A percentile compares a stretch with the other conserved stretches of the same genome.
phyloP scores from a whole-genome alignment of 2,888 invertebrate species.

The Meta bourneti region DNA sequence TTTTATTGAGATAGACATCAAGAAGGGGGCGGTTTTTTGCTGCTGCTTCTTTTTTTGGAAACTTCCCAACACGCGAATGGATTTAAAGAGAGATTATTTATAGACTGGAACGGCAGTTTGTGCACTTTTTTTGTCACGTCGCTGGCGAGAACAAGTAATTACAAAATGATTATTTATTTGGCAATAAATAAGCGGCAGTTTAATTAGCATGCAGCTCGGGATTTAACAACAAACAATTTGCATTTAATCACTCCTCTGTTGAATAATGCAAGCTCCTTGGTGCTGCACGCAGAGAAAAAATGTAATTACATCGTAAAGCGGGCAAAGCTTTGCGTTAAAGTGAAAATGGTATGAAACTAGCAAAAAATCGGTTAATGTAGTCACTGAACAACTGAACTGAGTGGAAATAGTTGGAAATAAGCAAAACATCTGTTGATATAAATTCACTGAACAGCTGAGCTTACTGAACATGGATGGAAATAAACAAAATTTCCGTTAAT shows the following conservation, averaged over 20 bases:
- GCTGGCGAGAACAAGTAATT: slow-evolving; percentile 32
- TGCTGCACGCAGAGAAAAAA: slow-evolving; percentile 6
- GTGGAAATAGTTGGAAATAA: too few species aligned
- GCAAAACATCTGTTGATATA: too few species aligned
- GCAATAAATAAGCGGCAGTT: slow-evolving; percentile 47
- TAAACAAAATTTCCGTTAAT: too few species aligned
- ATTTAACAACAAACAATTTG: slow-evolving; percentile 43
- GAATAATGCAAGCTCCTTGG: slow-evolving; percentile 24
- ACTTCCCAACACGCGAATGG: neutral
- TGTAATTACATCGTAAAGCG: neutral
- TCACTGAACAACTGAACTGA: too few species aligned
- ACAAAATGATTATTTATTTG: slow-evolving; percentile 47
- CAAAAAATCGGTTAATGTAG: too few species aligned
- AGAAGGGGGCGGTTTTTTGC: neutral
- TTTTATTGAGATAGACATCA: neutral
- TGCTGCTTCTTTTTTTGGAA: neutral
- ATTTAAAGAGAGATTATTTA: slow-evolving; percentile 13
- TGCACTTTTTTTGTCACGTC: slow-evolving; percentile 21
- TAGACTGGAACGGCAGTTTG: neutral
- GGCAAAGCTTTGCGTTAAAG: neutral
- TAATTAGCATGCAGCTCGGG: slow-evolving; percentile 47
- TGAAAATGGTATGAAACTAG: neutral
- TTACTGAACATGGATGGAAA: too few species aligned
- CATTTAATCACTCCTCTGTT: slow-evolving; percentile 16
- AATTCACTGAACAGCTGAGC: neutral